These are phyloP conservation scores for Tetraneura akinire DNA, from an alignment of 1,140 invertebrate genomes.

Conservation along the genomic window DNA sequence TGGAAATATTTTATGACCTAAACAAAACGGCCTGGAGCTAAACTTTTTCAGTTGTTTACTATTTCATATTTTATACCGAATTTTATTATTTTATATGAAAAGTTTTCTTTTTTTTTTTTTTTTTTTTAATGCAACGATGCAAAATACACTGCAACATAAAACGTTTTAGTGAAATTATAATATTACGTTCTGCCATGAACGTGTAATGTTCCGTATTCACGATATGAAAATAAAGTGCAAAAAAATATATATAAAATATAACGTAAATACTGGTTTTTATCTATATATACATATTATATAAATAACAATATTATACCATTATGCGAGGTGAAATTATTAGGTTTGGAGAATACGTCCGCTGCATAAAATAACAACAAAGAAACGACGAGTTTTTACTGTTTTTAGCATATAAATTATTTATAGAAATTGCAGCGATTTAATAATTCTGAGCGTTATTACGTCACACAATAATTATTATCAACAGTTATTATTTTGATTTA, in stretches of 20 bases:
- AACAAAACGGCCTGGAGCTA: background rate
- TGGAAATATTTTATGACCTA: background rate
- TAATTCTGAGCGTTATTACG: background rate
- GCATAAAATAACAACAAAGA: conserved; percentile 13
- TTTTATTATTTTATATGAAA: conserved; percentile 2
- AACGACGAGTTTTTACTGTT: too few species aligned
- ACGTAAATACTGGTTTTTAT: background rate
- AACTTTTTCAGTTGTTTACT: too few species aligned
- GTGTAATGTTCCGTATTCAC: background rate
- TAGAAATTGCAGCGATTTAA: background rate
- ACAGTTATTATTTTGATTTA: too few species aligned
- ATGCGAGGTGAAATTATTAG: conserved; percentile 3
- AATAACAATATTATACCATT: background rate
- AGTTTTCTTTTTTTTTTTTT: background rate
- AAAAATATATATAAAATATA: too few species aligned
- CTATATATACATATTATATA: background rate
- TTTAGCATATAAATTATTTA: background rate
- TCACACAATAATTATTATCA: too few species aligned
- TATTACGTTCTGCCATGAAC: background rate
- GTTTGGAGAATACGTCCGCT: background rate
- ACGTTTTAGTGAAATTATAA: conserved; percentile 13
- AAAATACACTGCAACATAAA: background rate
- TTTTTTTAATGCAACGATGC: background rate
- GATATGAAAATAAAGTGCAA: background rate
- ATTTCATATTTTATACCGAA: background rate